These are phyloP conservation scores for Chelonoidis abingdonii DNA, from an alignment of 2,113 vertebrate genomes.

Conservation along the genomic window DNA sequence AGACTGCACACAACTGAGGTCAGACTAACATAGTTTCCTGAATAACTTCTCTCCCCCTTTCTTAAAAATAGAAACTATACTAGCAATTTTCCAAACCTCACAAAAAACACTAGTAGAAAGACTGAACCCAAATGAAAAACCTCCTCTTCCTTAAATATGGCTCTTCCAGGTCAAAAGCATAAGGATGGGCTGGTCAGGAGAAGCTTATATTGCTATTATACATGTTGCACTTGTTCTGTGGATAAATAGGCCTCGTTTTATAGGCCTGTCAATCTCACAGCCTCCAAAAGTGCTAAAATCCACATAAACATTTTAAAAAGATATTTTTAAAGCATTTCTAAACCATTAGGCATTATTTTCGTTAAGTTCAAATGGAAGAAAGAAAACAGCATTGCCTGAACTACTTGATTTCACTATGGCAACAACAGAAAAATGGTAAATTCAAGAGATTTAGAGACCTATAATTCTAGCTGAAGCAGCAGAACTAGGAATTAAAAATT, in stretches of 20 bases:
- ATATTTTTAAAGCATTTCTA: constrained; percentile 57
- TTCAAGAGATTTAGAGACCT: constrained; percentile 55
- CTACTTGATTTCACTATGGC: constrained; percentile 64
- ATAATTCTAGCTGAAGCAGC: constrained; percentile 57
- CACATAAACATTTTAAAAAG: constrained; percentile 67
- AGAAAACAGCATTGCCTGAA: constrained; percentile 31
- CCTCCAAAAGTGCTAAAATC: constrained; percentile 44
- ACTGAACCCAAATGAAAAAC: neutral
- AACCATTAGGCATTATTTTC: constrained; percentile 74
- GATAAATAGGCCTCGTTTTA: constrained; percentile 20
- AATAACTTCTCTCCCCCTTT: too few relatives aligned
- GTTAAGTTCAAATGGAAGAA: constrained; percentile 66
- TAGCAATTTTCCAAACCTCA: neutral
- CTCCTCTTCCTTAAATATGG: neutral
- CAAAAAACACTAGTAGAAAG: neutral
- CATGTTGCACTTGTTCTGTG: neutral
- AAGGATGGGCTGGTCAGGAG: neutral
- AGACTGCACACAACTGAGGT: too few relatives aligned
- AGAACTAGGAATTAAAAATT: constrained; percentile 67
- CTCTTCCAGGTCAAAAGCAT: neutral
- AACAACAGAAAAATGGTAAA: constrained; percentile 58
- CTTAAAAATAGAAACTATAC: too few relatives aligned
- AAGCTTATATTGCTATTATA: neutral
- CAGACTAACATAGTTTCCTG: too few relatives aligned
- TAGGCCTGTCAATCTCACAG: neutral